Percentiles rank a stretch among this genome's conserved stretches.
Conservation (phyloP, 92 coral and sea anemone genomes). For the Palythoa heliodiscus region DNA sequence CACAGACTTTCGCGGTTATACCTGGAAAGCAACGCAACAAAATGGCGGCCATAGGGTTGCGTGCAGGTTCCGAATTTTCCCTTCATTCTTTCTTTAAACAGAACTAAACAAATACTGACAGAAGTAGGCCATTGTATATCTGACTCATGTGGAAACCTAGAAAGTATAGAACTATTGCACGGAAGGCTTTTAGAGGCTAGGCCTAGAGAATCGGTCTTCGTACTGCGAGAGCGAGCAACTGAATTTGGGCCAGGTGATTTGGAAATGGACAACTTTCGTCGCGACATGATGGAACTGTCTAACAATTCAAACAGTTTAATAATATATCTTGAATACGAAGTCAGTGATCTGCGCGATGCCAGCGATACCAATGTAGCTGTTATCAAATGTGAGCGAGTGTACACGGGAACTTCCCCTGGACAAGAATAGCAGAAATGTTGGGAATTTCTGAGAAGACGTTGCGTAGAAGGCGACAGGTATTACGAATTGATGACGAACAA, state of each 20-base stretch:
- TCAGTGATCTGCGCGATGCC: slow-evolving; percentile 36
- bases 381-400: too few species aligned
- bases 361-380: neutral
- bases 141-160: slow-evolving; percentile 49
- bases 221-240: slow-evolving; percentile 49
- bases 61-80: slow-evolving; percentile 54
- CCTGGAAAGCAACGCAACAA: too few species aligned
- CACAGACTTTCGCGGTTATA: too few species aligned
- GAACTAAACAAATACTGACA: slow-evolving; percentile 61
- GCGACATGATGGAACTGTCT: slow-evolving; percentile 6
- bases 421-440: too few species aligned
- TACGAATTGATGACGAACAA: too few species aligned
- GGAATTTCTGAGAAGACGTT: too few species aligned
- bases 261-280: slow-evolving; percentile 53
- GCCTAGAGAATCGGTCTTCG: slow-evolving; percentile 68
- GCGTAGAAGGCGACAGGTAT: too few species aligned
- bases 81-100: slow-evolving; percentile 49
- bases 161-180: slow-evolving; percentile 52
- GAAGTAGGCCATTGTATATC: slow-evolving; percentile 63
- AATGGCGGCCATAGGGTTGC: slow-evolving; percentile 62
- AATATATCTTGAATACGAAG: slow-evolving; percentile 51
- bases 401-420: too few species aligned
- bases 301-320: neutral
- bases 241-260: slow-evolving; percentile 28
- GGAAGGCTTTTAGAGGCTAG: slow-evolving; percentile 73